phyloP scores from a whole-genome alignment of 2,113 vertebrate genomes.

The Coracopsis vasa region DNA sequence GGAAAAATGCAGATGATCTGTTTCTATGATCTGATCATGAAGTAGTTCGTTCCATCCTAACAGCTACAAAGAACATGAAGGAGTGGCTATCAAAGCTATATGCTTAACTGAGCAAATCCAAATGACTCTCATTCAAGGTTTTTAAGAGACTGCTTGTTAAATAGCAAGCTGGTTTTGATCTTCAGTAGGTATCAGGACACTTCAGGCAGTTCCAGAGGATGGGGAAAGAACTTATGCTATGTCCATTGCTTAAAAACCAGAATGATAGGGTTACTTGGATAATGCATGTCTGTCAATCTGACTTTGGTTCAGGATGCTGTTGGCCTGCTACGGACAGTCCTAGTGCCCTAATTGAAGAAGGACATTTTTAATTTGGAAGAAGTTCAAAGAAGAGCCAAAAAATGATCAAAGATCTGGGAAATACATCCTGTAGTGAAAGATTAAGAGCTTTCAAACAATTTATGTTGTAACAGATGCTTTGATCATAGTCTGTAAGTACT shows the following conservation, averaged over 20 bases:
- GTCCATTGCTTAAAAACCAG: not conserved
- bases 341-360: not conserved
- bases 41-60: not conserved
- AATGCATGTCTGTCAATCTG: not conserved
- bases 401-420: not conserved
- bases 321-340: not conserved
- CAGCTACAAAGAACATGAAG: not conserved
- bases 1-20: not conserved
- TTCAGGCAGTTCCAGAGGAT: not conserved
- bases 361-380: not conserved
- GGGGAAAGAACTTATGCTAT: not conserved
- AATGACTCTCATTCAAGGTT: not conserved
- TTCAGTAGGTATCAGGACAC: not conserved
- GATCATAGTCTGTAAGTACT: not conserved
- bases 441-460: not conserved
- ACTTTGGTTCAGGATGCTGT: not conserved
- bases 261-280: not conserved
- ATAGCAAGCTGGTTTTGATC: not conserved
- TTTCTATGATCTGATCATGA: not conserved
- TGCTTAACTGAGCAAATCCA: not conserved
- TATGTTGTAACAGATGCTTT: not conserved
- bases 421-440: not conserved
- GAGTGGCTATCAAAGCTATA: not conserved
- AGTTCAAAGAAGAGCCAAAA: not conserved
- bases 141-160: not conserved